Evolutionary conservation across 1,140 invertebrate species (phyloP), one percentile per base, ranked within the genome.

Genomic region (Olivierus martensii): DNA sequence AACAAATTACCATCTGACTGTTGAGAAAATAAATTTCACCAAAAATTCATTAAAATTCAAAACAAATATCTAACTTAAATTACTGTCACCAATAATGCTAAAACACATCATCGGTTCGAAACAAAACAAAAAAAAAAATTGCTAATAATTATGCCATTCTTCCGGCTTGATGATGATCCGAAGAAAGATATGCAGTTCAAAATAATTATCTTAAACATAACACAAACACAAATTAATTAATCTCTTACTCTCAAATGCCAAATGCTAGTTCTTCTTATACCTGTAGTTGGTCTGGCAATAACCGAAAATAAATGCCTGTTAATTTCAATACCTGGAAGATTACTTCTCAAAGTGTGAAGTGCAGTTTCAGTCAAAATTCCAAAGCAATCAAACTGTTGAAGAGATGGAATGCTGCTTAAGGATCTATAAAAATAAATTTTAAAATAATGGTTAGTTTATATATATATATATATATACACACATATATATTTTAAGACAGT

Each of bases 161-260:
- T 28, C 4, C 28, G 9, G 4, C 28, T 2, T 6, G 9, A 28
- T 28, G 28, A 6, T 28, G 4, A 28, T 9, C 9, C 9, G 28
- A 9, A 28, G 9, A 28, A 28, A 28, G 2, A 28, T n/a, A 28
- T 28, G 4, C 4, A 28, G 9, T 6, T 28, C 4, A 28, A 6
- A 9, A 28, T 28, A 28, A 28, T 28, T 4, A 9, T 28, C 9
- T 28, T 4, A 28, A 28, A 28, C 28, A 28, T 28, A 6, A 28
- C 4, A 28, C 28, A 28, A 6, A 9, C n/a, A 28, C 9, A 28
- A 28, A 28, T 28, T 1, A 28, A 0, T 75, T 62, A 87, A 70
- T 91, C 87, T 65, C 86, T 74, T 37, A 88, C 87, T 56, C 83
- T 70, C 6, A 87, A 68, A 2, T 83, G 83, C 88, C 88, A 94